Conservation (phyloP, 2,797 vertebrate genomes). For the Podarcis siculus region DNA sequence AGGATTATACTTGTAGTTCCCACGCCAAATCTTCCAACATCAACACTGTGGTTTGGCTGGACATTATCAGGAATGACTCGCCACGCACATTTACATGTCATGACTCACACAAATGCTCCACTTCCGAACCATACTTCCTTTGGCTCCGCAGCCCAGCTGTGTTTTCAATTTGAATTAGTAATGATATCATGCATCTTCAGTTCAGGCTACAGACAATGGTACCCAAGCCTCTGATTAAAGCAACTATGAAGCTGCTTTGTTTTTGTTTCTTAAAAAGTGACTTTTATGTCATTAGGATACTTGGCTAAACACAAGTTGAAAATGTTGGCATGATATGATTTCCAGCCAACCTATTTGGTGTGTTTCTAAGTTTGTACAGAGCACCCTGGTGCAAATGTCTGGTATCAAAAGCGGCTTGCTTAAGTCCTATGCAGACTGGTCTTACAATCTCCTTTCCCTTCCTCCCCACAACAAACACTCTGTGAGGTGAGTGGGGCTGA, state of each 20-base stretch:
- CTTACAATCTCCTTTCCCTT: neutral
- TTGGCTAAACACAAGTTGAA: neutral
- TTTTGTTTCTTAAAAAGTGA: neutral
- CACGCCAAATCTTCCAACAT: constrained; percentile 78
- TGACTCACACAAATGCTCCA: constrained; percentile 75
- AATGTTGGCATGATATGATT: neutral
- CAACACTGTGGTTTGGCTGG: constrained; percentile 76
- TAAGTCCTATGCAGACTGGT: neutral
- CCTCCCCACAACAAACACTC: too few relatives aligned
- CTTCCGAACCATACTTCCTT: constrained; percentile 77
- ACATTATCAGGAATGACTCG: constrained; percentile 69
- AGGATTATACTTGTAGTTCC: constrained; percentile 71
- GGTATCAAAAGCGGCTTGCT: constrained; percentile 32
- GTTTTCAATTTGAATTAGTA: constrained; percentile 57
- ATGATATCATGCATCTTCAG: constrained; percentile 59
- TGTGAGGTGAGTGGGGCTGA: too few relatives aligned
- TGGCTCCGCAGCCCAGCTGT: constrained; percentile 59
- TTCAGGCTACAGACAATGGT: neutral
- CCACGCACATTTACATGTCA: constrained; percentile 68
- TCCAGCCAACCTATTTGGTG: neutral
- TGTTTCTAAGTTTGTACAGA: constrained; percentile 17
- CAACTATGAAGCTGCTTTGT: neutral
- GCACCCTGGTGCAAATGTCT: constrained; percentile 37
- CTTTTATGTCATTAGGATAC: neutral
- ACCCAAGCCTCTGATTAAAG: neutral